phyloP scores from a whole-genome alignment of 2,888 invertebrate genomes.

The Hipparchia sbordonii region DNA sequence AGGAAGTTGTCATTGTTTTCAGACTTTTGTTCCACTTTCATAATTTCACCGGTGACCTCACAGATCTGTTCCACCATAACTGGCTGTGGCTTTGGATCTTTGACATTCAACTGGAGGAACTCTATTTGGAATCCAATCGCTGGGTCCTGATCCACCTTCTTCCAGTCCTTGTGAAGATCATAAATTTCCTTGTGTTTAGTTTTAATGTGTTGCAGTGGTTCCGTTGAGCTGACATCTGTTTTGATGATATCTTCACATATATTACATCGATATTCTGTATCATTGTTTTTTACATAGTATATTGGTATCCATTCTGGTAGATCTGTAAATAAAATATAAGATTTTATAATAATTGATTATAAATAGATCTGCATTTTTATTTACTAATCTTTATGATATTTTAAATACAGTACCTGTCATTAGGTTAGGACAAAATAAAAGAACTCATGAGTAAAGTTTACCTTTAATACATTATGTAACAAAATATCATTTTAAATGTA shows the following conservation, averaged over 20 bases:
- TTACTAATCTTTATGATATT: neutral
- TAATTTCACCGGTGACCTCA: conserved; percentile 48
- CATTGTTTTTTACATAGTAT: conserved; percentile 56
- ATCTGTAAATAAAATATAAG: conserved; percentile 41
- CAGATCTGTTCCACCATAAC: conserved; percentile 63
- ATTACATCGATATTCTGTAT: conserved; percentile 60
- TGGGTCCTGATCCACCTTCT: conserved; percentile 47
- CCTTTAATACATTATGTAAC: neutral
- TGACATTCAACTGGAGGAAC: conserved; percentile 64
- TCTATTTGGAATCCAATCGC: conserved; percentile 72
- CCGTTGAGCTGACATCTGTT: conserved; percentile 52
- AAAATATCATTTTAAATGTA: neutral
- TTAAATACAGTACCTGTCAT: neutral
- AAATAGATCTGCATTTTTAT: neutral
- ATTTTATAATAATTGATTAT: neutral
- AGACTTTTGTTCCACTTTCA: conserved; percentile 35
- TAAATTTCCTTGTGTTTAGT: conserved; percentile 62
- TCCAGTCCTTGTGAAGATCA: conserved; percentile 68
- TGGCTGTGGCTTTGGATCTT: conserved; percentile 57
- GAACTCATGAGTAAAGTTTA: neutral
- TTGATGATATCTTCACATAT: conserved; percentile 58
- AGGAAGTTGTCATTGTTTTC: conserved; percentile 54
- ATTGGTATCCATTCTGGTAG: conserved; percentile 69
- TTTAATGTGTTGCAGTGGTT: conserved; percentile 60
- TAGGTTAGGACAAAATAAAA: conserved; percentile 9